phyloP scores from a whole-genome alignment of 1,140 invertebrate species.

The Adelges cooleyi region DNA sequence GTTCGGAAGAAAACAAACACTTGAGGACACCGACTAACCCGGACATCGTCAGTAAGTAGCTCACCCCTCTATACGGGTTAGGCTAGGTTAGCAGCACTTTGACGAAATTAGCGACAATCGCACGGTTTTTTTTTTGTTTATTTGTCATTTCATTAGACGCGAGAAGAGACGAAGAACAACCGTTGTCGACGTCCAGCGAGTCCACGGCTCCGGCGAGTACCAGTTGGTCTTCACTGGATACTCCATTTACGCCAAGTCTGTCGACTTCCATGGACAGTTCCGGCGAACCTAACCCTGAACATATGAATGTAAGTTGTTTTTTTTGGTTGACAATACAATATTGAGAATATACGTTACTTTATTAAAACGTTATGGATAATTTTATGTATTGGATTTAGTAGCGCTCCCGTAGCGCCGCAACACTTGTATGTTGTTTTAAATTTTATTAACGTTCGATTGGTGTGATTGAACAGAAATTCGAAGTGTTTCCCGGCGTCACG shows the following conservation, averaged over 20 bases:
- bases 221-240: not conserved
- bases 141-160: not conserved
- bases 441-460: too few species aligned
- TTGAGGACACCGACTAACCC: too few species aligned
- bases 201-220: conserved; percentile 4
- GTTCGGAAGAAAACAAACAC: not conserved
- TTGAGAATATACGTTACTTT: too few species aligned
- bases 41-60: too few species aligned
- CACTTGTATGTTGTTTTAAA: too few species aligned
- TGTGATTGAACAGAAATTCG: not conserved
- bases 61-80: too few species aligned
- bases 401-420: too few species aligned
- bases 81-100: too few species aligned
- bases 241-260: conserved; percentile 1
- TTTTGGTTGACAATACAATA: too few species aligned
- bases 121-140: not conserved
- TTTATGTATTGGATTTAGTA: too few species aligned
- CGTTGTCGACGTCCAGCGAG: not conserved
- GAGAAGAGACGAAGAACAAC: not conserved
- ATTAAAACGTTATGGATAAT: too few species aligned
- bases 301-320: not conserved
- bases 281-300: not conserved
- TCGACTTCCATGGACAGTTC: conserved; percentile 4
- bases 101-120: too few species aligned
- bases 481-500: not conserved